Base-by-base conservation (phyloP, 2,113 vertebrate species). In the Tursiops truncatus region DNA sequence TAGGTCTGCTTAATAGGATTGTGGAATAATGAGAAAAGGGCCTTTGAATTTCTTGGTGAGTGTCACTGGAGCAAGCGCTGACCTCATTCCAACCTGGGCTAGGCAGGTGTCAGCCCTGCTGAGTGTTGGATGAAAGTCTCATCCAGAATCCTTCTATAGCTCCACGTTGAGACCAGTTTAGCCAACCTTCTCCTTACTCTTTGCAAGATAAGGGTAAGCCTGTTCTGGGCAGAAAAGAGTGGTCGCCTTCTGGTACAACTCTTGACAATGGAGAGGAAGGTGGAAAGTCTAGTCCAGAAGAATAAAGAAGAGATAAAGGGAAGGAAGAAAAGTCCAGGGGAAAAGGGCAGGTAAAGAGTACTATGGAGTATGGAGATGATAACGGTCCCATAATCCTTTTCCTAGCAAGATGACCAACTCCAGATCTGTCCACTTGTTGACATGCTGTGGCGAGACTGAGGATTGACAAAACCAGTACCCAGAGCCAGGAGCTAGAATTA, bases 381-480 rank as follows among this genome's bases (percentile, higher is more conserved):
- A 70, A 8, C 25, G 9, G 53, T 28, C 38, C 26, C 87, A 33
- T 33, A 12, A 56, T 56, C 79, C 77, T 86, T 92, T 95, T 89
- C 88, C 79, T 79, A 85, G 93, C 95, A 36, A 56, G 92, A 85
- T 15, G n/a, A 85, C 70, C 47, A 10, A 70, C 92, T 80, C 68
- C 96, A 70, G 70, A 70, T 47, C 86, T 94, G 56, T 89, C 92
- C 97, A 20, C 79, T 65, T 26, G 81, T 68, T 70, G 62, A 90
- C 70, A 68, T 8, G 44, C 20, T 87, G 26, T 91, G 88, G 94
- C 2, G 58, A 95, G 77, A 60, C 93, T 33, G 41, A 53, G 25
- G 50, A 60, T 28, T 93, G 86, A 47, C 95, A 92, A 91, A 92
- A 93, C 90, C 25, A 38, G 85, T 63, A 36, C 17, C 93, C n/a